Evolutionary conservation across 2,113 vertebrate species (phyloP).

Genomic region (Channa argus): DNA sequence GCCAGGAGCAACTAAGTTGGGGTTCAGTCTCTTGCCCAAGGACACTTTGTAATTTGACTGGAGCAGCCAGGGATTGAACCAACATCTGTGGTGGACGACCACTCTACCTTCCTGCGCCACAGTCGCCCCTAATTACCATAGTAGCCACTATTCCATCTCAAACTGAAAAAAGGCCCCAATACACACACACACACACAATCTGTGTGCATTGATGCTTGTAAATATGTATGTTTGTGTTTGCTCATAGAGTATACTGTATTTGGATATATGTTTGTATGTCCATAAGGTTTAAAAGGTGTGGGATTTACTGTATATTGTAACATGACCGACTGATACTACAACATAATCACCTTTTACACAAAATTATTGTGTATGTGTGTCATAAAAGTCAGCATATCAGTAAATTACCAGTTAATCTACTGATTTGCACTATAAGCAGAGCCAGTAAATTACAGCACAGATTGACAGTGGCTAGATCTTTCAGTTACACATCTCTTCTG

Average conservation of each 20-base stretch:
- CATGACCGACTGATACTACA: too few species aligned
- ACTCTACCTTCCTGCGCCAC: too few species aligned
- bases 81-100: too few species aligned
- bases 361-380: constrained; percentile 1
- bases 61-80: too few species aligned
- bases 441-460: constrained; percentile 54
- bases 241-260: neutral
- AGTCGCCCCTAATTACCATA: constrained; percentile 50
- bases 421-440: constrained; percentile 47
- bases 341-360: too few species aligned
- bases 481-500: constrained; percentile 45
- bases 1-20: too few species aligned
- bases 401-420: constrained; percentile 56
- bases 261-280: neutral
- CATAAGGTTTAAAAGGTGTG: neutral
- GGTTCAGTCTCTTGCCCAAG: too few species aligned
- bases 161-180: constrained; percentile 21
- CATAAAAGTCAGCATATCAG: constrained; percentile 35
- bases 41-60: too few species aligned
- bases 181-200: constrained; percentile 3
- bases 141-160: constrained; percentile 73
- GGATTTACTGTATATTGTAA: neutral
- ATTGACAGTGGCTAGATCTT: constrained; percentile 34
- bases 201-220: neutral
- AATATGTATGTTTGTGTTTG: neutral